Evolutionary conservation across 2,888 invertebrate species (phyloP), one percentile per base, ranked within the genome.

Genomic region (Mactromeris polynyma): DNA sequence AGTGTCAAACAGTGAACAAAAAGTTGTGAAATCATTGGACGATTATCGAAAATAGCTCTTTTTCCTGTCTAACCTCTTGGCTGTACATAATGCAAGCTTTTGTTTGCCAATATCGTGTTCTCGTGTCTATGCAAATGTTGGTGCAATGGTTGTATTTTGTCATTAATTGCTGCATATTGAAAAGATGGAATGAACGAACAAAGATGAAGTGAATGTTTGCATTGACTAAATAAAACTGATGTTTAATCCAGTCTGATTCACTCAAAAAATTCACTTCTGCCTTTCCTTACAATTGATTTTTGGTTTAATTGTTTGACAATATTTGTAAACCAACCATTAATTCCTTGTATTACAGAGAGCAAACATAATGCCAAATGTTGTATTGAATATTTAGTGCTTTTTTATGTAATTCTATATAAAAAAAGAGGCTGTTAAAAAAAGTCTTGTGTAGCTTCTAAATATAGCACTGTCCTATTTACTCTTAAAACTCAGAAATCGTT

Each of bases 81-180:
- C 87, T 78, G 77, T 33, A 40, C 26, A 38, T 51, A 11, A 58
- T 64, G 58, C 38, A 33, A 51, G 38, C 78, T 78, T 54, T 77
- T 81, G 81, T 85, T 54, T 54, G 73, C 40, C 38, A 58, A 51
- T 86, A 80, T 84, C 42, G 51, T 80, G 51, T 83, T 83, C 64
- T 83, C 78, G 40, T 82, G 38, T 78, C 83, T 83, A 87, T 79
- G 82, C 64, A 69, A 83, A 81, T 88, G 84, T 77, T 88, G 21
- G 26, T 19, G 19, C 80, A 73, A 82, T 85, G 31, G 84, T 84
- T 58, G 51, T 78, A 31, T 19, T 58, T 86, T 86, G 81, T 84
- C 86, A 58, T 54, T 88, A 88, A 90, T 88, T 86, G 84, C 88
- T 81, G 69, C 86, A 86, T 80, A 88, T 80, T 88, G 86, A 81